Evolutionary conservation across 2,888 invertebrate genomes (phyloP), one percentile per base, ranked within the genome.

Genomic region (Drosophila borealis): DNA sequence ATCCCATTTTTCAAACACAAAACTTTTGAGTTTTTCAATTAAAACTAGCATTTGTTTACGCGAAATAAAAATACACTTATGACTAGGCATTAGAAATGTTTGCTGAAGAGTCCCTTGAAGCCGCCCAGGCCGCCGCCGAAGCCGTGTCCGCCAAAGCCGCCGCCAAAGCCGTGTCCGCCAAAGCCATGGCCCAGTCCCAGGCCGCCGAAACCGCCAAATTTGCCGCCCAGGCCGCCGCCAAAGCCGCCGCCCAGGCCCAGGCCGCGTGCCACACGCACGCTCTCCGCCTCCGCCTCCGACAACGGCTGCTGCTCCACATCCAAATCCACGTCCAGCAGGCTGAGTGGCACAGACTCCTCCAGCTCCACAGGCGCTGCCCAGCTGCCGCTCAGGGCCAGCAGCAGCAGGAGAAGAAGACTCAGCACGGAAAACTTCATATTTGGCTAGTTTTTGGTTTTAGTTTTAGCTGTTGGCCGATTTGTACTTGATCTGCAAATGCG

Each of bases 91-190:
- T 62, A 80, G 41, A 88, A 88, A 5, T 74, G 70, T 53, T 88
- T 88, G 64, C 74, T 74, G 64, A 90, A 90, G 8, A 90, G 76
- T 1, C 88, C 85, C 13, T 91, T 90, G 56, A 88, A 89, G 39
- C 90, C 66, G 29, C 90, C 90, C 1, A 89, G 49, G 5, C 85
- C 80, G 17, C 86, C 88, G 33, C 88, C 88, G 25, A 82, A 68
- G n/a, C 82, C 81, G 14, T 77, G 50, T 6, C 70, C 72, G 10
- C 78, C 78, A 3, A 79, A 54, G 3, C 83, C 83, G 21, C 70
- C 44, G 0, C 79, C 79, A 41, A 80, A 77, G 10, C 80, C 68
- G 1, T 68, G 39, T 8, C 76, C 76, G 10, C 81, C 79, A 2
- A 78, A 49, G 0, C 72, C 64, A 42, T 70, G 44, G 0, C 75